Percentiles rank a stretch among this genome's conserved stretches.
These are phyloP conservation scores for Ranitomeya variabilis DNA, from an alignment of 2,113 vertebrate genomes.

Conservation along the genomic window DNA sequence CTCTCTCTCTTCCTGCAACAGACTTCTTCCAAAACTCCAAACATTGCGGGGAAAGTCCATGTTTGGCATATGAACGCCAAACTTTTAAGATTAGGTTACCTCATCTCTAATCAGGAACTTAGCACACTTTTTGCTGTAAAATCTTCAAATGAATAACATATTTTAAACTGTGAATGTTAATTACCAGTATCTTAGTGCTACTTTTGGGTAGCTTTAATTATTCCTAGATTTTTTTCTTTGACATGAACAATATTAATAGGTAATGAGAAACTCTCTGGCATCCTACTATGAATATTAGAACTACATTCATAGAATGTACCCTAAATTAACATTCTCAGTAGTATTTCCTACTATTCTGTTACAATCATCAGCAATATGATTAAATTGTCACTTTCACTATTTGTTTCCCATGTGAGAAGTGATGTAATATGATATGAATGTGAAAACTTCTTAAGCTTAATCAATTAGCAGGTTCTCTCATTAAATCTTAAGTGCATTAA, in stretches of 20 bases:
- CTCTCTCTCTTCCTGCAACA: no score
- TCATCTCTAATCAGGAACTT: no score
- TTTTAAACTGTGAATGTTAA: no score
- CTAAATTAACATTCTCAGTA: background rate
- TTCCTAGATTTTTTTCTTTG: background rate
- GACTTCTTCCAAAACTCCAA: no score
- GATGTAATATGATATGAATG: slow-evolving; percentile 40
- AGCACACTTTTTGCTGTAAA: no score
- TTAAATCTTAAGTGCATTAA: slow-evolving; percentile 52
- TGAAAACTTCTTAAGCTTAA: slow-evolving; percentile 40
- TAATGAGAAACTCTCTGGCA: background rate
- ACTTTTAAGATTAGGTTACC: no score
- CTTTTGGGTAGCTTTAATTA: no score
- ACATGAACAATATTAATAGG: background rate
- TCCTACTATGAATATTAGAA: background rate
- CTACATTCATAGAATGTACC: background rate
- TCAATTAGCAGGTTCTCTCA: slow-evolving; percentile 48
- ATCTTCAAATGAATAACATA: no score
- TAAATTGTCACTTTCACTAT: slow-evolving; percentile 51
- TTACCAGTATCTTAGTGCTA: no score
- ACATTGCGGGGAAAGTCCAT: no score
- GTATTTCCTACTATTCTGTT: background rate
- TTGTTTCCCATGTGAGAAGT: slow-evolving; percentile 51
- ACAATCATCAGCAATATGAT: slow-evolving; percentile 29
- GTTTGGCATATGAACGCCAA: no score